These are phyloP conservation scores for Dilophus febrilis DNA, from an alignment of 2,888 invertebrate species.

Conservation along the genomic window DNA sequence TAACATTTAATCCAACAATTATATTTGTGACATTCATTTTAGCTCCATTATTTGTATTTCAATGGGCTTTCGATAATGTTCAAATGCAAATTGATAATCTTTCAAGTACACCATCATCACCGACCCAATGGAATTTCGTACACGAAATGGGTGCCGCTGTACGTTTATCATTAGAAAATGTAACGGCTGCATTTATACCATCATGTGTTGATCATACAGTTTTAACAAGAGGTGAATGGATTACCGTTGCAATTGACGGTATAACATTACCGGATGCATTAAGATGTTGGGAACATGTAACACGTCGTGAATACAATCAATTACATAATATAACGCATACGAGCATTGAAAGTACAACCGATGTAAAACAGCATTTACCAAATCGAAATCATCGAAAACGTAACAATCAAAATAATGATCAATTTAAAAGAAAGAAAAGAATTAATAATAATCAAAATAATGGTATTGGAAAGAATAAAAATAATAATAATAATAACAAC, in stretches of 20 bases:
- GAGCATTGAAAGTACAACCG: slow-evolving; percentile 3
- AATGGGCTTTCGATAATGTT: slow-evolving; percentile 90
- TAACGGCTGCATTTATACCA: slow-evolving; percentile 81
- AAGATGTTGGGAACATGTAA: slow-evolving; percentile 68
- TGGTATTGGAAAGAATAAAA: background rate
- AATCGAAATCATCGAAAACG: slow-evolving; percentile 15
- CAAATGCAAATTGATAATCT: slow-evolving; percentile 88
- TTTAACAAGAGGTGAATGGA: slow-evolving; percentile 75
- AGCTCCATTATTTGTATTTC: slow-evolving; percentile 85
- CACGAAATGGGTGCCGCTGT: slow-evolving; percentile 77
- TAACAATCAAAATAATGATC: background rate
- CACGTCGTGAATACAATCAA: slow-evolving; percentile 20
- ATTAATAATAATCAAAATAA: slow-evolving; percentile 3
- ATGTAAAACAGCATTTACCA: no score
- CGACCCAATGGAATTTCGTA: slow-evolving; percentile 86
- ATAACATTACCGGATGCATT: slow-evolving; percentile 70
- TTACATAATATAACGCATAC: no score
- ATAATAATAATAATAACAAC: slow-evolving; percentile 6
- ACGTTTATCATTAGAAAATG: slow-evolving; percentile 62
- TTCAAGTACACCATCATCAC: slow-evolving; percentile 70
- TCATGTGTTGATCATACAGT: slow-evolving; percentile 87
- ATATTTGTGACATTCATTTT: slow-evolving; percentile 12
- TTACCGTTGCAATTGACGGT: slow-evolving; percentile 65
- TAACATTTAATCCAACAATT: no score
- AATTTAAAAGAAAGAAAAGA: slow-evolving; percentile 1